Base-by-base conservation (phyloP, 2,113 vertebrate species). In the Elanus axillaris region DNA sequence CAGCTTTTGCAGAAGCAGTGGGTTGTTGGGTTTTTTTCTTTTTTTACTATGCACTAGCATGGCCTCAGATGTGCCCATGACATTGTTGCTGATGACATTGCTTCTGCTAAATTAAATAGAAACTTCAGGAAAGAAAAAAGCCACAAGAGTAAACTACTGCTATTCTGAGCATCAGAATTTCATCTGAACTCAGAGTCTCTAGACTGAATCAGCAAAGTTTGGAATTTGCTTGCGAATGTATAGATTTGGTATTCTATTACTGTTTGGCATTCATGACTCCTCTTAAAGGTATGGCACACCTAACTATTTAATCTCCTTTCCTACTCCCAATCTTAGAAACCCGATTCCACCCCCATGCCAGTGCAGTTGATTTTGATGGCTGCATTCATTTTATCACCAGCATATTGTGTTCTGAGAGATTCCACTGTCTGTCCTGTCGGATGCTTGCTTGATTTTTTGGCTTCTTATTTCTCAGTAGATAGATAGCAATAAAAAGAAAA, bases 401-500 rank as follows among this genome's bases (percentile, higher is more conserved):
- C 98, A 98, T 98, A 98, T 97, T 98, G 98, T 98, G 97, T 98
- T 98, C 97, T 93, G 96, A 98, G 97, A 98, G 97, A 97, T 97
- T 98, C 98, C 97, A 98, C 98, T 97, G 97, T 98, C 97, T 98
- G 97, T 98, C 98, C 96, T 98, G 97, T 98, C 10, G 67, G 95
- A 98, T 98, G 97, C 97, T 98, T 97, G 98, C 98, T 98, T 97
- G 96, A 94, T 95, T 98, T 98, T 98, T 98, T 98, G 95, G 97
- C 98, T 98, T 97, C 98, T 98, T 98, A 97, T 98, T 98, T 98
- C 96, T 98, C 96, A 98, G 98, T 99, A 98, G 98, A 98, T 99
- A 99, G 98, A 98, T 99, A 99, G 99, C 99, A 99, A 99, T 99
- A 99, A 99, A 98, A 98, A 99, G 93, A 98, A 96, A 92, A 99